phyloP scores from a whole-genome alignment of 2,113 vertebrate species.

The Oplegnathus fasciatus region DNA sequence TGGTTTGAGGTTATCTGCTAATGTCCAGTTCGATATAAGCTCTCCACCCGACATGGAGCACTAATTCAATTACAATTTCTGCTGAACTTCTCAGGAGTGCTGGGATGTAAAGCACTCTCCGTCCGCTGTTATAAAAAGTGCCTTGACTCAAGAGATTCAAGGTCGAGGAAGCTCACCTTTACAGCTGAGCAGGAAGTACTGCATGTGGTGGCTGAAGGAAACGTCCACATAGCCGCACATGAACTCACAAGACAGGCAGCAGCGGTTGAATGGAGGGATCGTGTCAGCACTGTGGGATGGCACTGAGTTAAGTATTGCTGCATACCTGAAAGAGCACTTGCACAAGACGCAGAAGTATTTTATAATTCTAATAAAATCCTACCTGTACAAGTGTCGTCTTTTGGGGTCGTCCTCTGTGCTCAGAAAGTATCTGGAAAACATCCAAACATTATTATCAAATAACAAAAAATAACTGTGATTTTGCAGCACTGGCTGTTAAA shows the following conservation, averaged over 20 bases:
- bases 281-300: slow-evolving; percentile 89
- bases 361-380: not conserved
- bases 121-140: not conserved
- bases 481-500: not conserved
- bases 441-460: not conserved
- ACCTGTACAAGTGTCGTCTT: slow-evolving; percentile 96
- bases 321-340: not conserved
- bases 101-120: not conserved
- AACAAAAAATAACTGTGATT: not conserved
- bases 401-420: slow-evolving; percentile 95
- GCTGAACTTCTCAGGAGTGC: slow-evolving; percentile 13
- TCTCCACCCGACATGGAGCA: slow-evolving; percentile 14
- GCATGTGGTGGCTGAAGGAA: slow-evolving; percentile 89
- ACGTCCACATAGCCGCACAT: slow-evolving; percentile 94
- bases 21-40: slow-evolving; percentile 40
- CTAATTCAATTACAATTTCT: slow-evolving; percentile 38
- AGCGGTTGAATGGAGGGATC: slow-evolving; percentile 92
- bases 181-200: slow-evolving; percentile 92
- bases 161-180: slow-evolving; percentile 87
- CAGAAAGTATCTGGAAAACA: slow-evolving; percentile 91
- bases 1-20: slow-evolving; percentile 48
- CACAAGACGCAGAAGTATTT: not conserved
- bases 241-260: slow-evolving; percentile 94
- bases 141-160: not conserved
- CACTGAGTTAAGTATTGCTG: not conserved